Conservation (phyloP, 2,113 vertebrate genomes). For the Lycaon pictus region DNA sequence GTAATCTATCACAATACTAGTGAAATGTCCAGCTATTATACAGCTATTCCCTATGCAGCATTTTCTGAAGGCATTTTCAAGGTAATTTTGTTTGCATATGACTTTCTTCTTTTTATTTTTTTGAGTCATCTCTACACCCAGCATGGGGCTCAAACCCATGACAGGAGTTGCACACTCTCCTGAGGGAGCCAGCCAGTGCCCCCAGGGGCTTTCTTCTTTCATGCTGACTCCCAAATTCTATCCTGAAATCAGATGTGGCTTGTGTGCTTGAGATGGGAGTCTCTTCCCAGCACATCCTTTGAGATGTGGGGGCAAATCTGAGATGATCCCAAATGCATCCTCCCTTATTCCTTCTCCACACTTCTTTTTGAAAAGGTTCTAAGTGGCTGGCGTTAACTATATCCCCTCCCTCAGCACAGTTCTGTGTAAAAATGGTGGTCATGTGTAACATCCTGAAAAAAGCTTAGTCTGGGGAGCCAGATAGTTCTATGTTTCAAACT, state of each 20-base stretch:
- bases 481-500: background rate
- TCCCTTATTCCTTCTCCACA: background rate
- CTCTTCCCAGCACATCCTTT: background rate
- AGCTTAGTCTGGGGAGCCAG: background rate
- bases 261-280: background rate
- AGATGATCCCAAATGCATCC: background rate
- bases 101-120: background rate
- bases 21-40: background rate
- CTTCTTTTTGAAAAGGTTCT: background rate
- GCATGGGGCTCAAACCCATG: background rate
- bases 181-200: background rate
- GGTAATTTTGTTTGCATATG: background rate
- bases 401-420: background rate
- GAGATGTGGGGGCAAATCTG: background rate
- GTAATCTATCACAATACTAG: background rate
- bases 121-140: background rate
- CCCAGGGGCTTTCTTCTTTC: background rate
- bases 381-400: background rate
- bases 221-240: background rate
- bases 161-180: background rate
- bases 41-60: background rate
- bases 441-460: background rate
- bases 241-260: background rate
- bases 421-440: background rate
- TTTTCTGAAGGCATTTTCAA: background rate